Evolutionary conservation across 2,888 invertebrate genomes (phyloP).

Genomic region (Camptogramma bilineatum): DNA sequence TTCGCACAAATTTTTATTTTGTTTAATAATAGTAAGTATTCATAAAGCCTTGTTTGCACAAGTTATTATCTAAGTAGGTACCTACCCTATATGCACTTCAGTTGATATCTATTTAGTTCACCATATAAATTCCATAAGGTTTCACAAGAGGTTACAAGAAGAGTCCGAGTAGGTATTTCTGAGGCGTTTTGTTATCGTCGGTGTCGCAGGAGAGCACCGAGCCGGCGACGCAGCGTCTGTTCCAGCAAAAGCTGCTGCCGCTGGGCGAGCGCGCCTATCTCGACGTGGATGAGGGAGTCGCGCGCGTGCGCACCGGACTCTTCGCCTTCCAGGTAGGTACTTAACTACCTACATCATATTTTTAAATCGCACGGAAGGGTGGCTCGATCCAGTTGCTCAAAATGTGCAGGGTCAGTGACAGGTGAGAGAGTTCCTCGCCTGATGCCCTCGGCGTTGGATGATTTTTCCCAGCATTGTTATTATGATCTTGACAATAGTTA

Average conservation of each 20-base stretch:
- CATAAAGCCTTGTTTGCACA: no score
- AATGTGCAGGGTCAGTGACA: no score
- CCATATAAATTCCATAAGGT: neutral
- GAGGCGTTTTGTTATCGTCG: neutral
- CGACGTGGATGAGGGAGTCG: conserved; percentile 82
- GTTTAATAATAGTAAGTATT: no score
- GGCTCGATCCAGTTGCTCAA: neutral
- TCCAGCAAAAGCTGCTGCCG: conserved; percentile 83
- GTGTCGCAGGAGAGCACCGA: conserved; percentile 80
- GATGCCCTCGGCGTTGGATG: no score
- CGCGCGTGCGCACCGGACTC: conserved; percentile 79
- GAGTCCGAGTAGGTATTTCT: neutral
- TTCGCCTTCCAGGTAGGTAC: conserved; percentile 87
- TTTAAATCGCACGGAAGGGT: neutral
- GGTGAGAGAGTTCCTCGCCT: no score
- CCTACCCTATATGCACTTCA: no score
- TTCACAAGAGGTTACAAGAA: neutral
- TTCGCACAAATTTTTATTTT: no score
- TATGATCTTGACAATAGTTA: no score
- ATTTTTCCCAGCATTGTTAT: no score
- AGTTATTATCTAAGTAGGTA: no score
- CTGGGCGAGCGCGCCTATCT: conserved; percentile 83
- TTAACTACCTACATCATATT: no score
- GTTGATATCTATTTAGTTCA: no score
- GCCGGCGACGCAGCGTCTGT: conserved; percentile 79